Percentiles rank a stretch among this genome's conserved stretches.
Conservation (phyloP, 1,140 invertebrate genomes). For the Patella vulgata region DNA sequence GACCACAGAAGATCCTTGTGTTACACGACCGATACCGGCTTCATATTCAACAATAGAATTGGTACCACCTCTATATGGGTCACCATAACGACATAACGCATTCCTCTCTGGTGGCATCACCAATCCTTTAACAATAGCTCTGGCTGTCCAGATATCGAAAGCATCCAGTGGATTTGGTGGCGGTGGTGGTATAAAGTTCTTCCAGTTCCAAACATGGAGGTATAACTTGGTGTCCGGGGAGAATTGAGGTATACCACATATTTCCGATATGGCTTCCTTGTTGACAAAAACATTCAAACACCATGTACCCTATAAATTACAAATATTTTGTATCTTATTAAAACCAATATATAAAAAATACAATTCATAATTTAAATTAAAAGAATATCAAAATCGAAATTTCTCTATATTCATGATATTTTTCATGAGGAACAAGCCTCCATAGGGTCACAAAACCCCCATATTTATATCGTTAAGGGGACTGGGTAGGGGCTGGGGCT, state of each 20-base stretch:
- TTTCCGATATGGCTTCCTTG: constrained; percentile 7
- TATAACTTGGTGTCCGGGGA: constrained; percentile 21
- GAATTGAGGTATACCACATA: constrained; percentile 42
- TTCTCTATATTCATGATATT: no score
- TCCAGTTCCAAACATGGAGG: constrained; percentile 37
- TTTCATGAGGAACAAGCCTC: no score
- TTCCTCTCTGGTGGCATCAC: constrained; percentile 29
- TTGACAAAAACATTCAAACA: constrained; percentile 34
- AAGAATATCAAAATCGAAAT: no score
- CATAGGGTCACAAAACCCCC: no score
- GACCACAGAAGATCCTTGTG: constrained; percentile 14
- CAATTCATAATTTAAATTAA: no score
- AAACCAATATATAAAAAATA: no score
- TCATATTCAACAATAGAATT: constrained; percentile 39
- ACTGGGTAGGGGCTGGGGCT: no score
- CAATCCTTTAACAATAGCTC: constrained; percentile 29
- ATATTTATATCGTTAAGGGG: no score
- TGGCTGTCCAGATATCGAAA: constrained; percentile 17
- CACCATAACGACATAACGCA: constrained; percentile 31
- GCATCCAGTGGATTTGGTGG: no score
- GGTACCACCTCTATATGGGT: constrained; percentile 32
- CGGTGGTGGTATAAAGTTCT: constrained; percentile 27
- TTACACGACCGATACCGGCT: constrained; percentile 31
- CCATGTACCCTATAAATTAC: constrained; percentile 28
- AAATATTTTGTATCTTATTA: no score